Percentiles rank a stretch among this genome's conserved stretches.
These are phyloP conservation scores for Zaprionus obscuricornis DNA, from an alignment of 2,888 invertebrate genomes.

Conservation along the genomic window DNA sequence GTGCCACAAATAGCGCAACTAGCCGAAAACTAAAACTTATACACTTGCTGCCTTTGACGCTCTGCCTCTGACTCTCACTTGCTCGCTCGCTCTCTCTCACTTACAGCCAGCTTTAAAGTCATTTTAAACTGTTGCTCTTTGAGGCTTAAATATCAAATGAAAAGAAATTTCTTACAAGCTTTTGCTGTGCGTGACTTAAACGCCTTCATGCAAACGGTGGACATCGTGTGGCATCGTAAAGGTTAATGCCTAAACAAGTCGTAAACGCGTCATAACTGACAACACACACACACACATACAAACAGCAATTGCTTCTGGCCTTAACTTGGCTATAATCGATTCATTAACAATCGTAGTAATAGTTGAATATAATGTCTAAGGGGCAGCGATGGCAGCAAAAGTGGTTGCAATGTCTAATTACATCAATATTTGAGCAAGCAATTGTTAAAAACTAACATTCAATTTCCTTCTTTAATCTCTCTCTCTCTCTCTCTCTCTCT, in stretches of 20 bases:
- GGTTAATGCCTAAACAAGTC: slow-evolving; percentile 57
- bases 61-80: no score
- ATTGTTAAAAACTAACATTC: slow-evolving; percentile 30
- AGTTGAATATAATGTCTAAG: slow-evolving; percentile 30
- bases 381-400: neutral
- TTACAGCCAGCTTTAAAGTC: no score
- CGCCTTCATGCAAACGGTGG: slow-evolving; percentile 9
- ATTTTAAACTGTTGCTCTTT: slow-evolving; percentile 53
- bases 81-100: no score
- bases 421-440: slow-evolving; percentile 65
- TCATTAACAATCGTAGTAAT: slow-evolving; percentile 70
- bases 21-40: no score
- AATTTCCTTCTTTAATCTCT: slow-evolving; percentile 4
- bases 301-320: slow-evolving; percentile 50
- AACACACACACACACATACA: neutral
- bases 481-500: neutral
- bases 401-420: slow-evolving; percentile 36
- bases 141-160: slow-evolving; percentile 5
- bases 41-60: no score
- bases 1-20: no score
- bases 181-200: slow-evolving; percentile 36
- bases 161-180: no score
- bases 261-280: slow-evolving; percentile 70
- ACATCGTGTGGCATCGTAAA: slow-evolving; percentile 48
- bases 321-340: slow-evolving; percentile 69